Conservation (phyloP, 2,888 invertebrate genomes). For the Andricus curvator region DNA sequence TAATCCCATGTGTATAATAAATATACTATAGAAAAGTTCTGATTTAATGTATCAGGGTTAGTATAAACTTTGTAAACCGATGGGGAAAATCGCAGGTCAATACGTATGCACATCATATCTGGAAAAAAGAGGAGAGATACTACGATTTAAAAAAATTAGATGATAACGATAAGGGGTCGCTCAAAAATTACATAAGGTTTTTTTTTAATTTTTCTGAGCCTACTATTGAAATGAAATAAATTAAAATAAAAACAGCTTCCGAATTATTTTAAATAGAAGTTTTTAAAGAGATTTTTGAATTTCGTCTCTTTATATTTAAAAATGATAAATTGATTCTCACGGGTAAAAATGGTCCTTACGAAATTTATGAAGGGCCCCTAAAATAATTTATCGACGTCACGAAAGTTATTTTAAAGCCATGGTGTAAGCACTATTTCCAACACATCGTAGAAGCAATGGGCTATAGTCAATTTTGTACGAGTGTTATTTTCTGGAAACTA, state of each 20-base stretch:
- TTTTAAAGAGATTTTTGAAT: too few relatives aligned
- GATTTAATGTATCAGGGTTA: neutral
- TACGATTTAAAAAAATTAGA: conserved; percentile 15
- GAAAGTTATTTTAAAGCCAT: conserved; percentile 55
- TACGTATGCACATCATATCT: conserved; percentile 67
- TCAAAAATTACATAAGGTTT: neutral
- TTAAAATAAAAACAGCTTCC: too few relatives aligned
- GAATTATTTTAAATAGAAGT: too few relatives aligned
- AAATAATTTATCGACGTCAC: conserved; percentile 49
- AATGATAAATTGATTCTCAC: too few relatives aligned
- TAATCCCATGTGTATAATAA: neutral
- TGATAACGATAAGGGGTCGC: conserved; percentile 6
- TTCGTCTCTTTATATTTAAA: too few relatives aligned
- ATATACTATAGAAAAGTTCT: neutral
- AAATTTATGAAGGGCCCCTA: neutral
- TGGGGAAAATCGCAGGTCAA: conserved; percentile 65
- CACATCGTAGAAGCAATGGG: conserved; percentile 74
- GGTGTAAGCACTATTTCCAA: conserved; percentile 56
- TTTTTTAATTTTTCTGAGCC: neutral
- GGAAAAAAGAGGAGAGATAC: conserved; percentile 32
- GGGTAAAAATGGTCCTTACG: neutral
- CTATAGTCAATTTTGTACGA: conserved; percentile 77
- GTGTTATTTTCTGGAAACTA: conserved; percentile 73
- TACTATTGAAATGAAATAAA: too few relatives aligned
- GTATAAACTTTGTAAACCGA: conserved; percentile 44